Evolutionary conservation across 2,113 vertebrate species (phyloP).

Genomic region (Gobio gobio): DNA sequence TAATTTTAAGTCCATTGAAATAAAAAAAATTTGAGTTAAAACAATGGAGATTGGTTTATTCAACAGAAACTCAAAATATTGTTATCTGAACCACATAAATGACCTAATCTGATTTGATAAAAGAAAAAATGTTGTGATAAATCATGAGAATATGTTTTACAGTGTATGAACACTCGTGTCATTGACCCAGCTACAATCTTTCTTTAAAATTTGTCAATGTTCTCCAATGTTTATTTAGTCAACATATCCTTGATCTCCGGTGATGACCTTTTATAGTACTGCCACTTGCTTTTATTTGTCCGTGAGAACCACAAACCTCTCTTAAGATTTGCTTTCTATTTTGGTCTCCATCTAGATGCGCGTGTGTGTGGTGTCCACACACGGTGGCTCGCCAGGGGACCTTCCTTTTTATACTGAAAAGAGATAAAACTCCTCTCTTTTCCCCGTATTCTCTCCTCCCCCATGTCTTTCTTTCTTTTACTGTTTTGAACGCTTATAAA

Average conservation of each 20-base stretch:
- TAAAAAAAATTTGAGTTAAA: too few species aligned
- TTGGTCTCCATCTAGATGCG: background rate
- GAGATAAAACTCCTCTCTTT: background rate
- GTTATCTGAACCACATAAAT: too few species aligned
- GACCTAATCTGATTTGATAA: too few species aligned
- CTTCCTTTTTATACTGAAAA: slow-evolving; percentile 13
- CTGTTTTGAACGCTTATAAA: slow-evolving; percentile 16
- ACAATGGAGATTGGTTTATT: too few species aligned
- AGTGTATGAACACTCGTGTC: background rate
- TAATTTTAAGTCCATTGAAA: too few species aligned
- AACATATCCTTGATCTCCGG: background rate
- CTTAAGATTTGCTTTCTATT: slow-evolving; percentile 22
- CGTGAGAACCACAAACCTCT: slow-evolving; percentile 15
- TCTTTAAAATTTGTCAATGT: background rate
- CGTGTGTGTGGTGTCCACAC: background rate
- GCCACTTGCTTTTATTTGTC: slow-evolving; percentile 18
- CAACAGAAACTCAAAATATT: too few species aligned
- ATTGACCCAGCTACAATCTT: background rate
- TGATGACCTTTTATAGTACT: background rate
- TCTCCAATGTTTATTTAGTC: slow-evolving; percentile 12
- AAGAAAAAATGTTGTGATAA: too few species aligned
- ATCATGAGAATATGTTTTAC: too few species aligned
- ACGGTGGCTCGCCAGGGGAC: background rate
- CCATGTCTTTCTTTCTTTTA: background rate
- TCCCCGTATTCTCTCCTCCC: background rate